These are phyloP conservation scores for Drosophila pectinifera DNA, from an alignment of 1,140 invertebrate genomes.

Conservation along the genomic window DNA sequence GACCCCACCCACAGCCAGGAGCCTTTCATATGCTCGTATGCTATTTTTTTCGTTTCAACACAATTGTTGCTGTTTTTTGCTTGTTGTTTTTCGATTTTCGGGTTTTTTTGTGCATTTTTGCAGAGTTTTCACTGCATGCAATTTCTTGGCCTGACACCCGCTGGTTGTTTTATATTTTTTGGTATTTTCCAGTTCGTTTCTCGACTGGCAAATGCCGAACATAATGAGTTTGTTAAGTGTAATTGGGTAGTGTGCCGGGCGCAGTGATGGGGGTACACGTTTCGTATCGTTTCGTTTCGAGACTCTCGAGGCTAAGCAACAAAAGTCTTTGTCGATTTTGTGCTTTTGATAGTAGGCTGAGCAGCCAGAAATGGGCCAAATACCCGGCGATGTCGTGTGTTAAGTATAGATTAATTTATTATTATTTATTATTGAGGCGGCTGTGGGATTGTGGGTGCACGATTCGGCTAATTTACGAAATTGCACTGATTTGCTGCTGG, in stretches of 20 bases:
- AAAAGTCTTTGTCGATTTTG: conserved; percentile 16
- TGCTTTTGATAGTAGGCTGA: conserved; percentile 33
- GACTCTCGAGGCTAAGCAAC: conserved; percentile 4
- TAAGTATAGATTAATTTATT: conserved; percentile 66
- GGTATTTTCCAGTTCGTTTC: conserved; percentile 1
- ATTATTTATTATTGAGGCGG: conserved; percentile 54
- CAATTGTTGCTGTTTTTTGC: conserved; percentile 27
- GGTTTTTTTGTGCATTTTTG: conserved; percentile 2
- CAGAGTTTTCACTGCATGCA: conserved; percentile 36
- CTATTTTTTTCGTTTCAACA: conserved; percentile 34
- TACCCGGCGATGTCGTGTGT: conserved; percentile 59
- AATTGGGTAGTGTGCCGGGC: conserved; percentile 53
- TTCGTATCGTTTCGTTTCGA: neutral
- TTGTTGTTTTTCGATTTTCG: neutral
- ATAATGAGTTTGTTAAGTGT: conserved; percentile 78
- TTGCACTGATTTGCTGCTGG: conserved; percentile 25
- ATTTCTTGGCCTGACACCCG: conserved; percentile 51
- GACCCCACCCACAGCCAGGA: conserved; percentile 39
- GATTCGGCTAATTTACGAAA: conserved; percentile 41
- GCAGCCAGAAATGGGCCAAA: conserved; percentile 64
- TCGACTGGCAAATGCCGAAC: conserved; percentile 48
- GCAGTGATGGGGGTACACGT: conserved; percentile 9
- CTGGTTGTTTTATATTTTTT: conserved; percentile 37
- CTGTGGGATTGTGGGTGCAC: conserved; percentile 14
- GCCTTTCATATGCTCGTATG: conserved; percentile 21